A percentile compares a stretch with the other conserved stretches of the same genome.
phyloP scores from a whole-genome alignment of 2,888 invertebrate genomes.

The Melinaea menophilus region DNA sequence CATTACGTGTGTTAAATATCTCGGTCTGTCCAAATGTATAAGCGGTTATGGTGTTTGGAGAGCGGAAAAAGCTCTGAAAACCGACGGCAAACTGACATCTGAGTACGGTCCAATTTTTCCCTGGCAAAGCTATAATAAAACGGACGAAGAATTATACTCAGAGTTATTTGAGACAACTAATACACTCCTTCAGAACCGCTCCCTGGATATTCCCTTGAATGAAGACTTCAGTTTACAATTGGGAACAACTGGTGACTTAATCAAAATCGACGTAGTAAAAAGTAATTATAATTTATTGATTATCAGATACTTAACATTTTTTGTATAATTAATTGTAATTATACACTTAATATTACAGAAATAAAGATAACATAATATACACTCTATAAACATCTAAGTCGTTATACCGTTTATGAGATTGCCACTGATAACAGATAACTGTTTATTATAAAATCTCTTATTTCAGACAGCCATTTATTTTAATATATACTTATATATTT shows the following conservation, averaged over 20 bases:
- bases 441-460: too few relatives aligned
- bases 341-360: too few relatives aligned
- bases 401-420: too few relatives aligned
- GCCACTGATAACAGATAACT: too few relatives aligned
- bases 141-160: conserved; percentile 71
- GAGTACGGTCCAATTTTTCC: conserved; percentile 58
- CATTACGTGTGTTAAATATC: conserved; percentile 47
- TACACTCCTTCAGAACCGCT: conserved; percentile 68
- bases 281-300: conserved; percentile 42
- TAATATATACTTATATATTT: too few relatives aligned
- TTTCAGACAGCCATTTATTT: too few relatives aligned
- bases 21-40: conserved; percentile 74
- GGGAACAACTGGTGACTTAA: conserved; percentile 69
- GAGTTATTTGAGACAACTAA: conserved; percentile 70
- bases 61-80: conserved; percentile 54
- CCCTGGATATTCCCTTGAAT: conserved; percentile 68
- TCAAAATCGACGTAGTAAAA: conserved; percentile 69
- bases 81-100: conserved; percentile 36
- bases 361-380: too few relatives aligned
- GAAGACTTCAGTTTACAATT: conserved; percentile 74
- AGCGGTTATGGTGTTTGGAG: conserved; percentile 77
- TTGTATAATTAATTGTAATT: too few relatives aligned
- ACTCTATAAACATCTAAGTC: too few relatives aligned
- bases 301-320: too few relatives aligned
- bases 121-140: conserved; percentile 61